These are phyloP conservation scores for Brotogeris chrysoptera DNA, from an alignment of 2,797 vertebrate species.

Conservation along the genomic window DNA sequence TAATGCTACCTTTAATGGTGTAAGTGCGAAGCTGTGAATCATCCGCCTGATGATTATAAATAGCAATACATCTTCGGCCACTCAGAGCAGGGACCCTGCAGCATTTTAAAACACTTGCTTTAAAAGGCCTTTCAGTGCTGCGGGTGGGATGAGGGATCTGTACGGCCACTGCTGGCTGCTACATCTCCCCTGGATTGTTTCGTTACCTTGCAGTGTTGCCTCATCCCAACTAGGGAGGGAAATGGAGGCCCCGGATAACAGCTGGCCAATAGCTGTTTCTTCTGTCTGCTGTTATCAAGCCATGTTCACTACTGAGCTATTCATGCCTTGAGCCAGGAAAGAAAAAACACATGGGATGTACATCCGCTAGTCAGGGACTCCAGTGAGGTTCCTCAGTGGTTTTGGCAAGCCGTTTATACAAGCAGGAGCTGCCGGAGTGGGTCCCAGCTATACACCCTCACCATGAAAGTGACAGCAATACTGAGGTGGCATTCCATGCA, in stretches of 20 bases:
- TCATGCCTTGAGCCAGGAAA: not conserved
- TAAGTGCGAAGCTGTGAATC: constrained; percentile 54
- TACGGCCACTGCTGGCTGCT: rapidly evolving
- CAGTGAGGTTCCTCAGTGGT: not conserved
- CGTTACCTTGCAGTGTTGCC: not conserved
- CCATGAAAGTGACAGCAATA: not conserved
- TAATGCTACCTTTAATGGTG: constrained; percentile 58
- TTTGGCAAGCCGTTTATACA: not conserved
- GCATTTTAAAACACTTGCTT: not conserved
- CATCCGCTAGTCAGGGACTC: not conserved
- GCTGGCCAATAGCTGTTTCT: not conserved
- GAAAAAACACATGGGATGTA: not conserved
- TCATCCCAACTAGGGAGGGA: not conserved
- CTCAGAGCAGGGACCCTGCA: not conserved
- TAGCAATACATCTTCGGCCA: not conserved
- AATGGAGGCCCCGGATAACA: not conserved
- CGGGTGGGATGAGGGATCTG: not conserved
- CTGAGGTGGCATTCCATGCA: not conserved
- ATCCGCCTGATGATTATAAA: not conserved
- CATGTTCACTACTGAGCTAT: not conserved
- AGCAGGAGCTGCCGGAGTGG: not conserved
- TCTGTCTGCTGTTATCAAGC: not conserved
- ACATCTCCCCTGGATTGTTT: not conserved
- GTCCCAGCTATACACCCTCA: not conserved
- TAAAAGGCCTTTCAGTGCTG: not conserved